phyloP scores from a whole-genome alignment of 2,888 invertebrate genomes.

The Hybos culiciformis region DNA sequence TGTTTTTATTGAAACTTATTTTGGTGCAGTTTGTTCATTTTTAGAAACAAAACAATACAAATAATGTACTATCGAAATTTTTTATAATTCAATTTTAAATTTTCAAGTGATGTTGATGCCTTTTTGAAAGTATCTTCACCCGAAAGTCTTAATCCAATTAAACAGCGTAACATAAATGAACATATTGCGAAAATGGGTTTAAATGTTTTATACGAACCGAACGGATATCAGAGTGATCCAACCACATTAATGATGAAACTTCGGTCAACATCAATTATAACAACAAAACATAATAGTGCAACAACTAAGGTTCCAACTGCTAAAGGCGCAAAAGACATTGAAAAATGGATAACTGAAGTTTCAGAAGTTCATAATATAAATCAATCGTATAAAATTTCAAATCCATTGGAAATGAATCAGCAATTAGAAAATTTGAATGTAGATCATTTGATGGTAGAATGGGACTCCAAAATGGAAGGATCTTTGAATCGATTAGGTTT shows the following conservation, averaged over 20 bases:
- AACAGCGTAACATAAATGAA: constrained; percentile 41
- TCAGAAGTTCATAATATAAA: constrained; percentile 81
- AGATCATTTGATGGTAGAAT: constrained; percentile 86
- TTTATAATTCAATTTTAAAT: no score
- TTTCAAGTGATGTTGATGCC: constrained; percentile 97
- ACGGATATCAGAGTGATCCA: constrained; percentile 87
- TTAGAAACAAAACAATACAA: no score
- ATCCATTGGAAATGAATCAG: constrained; percentile 50
- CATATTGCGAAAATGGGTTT: constrained; percentile 35
- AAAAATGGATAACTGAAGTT: constrained; percentile 94
- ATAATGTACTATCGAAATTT: no score
- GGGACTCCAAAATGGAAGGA: constrained; percentile 80
- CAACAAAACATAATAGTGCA: constrained; percentile 29
- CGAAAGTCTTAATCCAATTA: constrained; percentile 38
- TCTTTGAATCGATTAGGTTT: constrained; percentile 58
- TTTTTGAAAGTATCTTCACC: constrained; percentile 89
- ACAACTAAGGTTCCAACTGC: constrained; percentile 45
- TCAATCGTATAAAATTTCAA: constrained; percentile 43
- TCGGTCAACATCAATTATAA: constrained; percentile 53
- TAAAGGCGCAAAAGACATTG: constrained; percentile 76
- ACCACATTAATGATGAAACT: constrained; percentile 87
- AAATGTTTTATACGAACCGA: constrained; percentile 68
- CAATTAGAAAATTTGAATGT: no score
- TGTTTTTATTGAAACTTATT: no score
- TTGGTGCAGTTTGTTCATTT: no score